A percentile compares a stretch with the other conserved stretches of the same genome.
Conservation (phyloP, 2,888 invertebrate genomes). For the Synanthedon myopaeformis region DNA sequence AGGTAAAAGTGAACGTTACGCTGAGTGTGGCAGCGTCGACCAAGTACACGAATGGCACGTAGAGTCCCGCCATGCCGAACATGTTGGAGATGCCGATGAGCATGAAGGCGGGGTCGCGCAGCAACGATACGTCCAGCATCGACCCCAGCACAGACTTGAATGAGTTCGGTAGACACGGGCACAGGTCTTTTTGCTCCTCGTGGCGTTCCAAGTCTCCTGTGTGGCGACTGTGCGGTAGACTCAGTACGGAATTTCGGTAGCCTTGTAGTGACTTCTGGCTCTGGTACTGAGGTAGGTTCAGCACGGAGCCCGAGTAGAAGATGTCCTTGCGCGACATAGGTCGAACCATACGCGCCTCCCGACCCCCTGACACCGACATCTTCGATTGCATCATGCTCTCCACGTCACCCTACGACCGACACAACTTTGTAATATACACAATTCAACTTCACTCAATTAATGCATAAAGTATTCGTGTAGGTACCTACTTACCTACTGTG, state of each 20-base stretch:
- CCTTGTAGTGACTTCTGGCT: conserved; percentile 91
- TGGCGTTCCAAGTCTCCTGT: conserved; percentile 75
- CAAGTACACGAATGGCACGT: conserved; percentile 96
- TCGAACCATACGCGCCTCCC: conserved; percentile 76
- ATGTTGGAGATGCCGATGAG: conserved; percentile 93
- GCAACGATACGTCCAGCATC: conserved; percentile 90
- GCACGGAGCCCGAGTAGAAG: conserved; percentile 96
- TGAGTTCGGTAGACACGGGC: conserved; percentile 85
- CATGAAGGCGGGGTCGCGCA: conserved; percentile 91
- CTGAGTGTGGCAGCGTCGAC: conserved; percentile 82
- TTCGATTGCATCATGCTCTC: conserved; percentile 80
- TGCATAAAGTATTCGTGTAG: too few species aligned
- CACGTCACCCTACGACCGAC: conserved; percentile 58
- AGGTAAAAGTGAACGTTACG: conserved; percentile 54
- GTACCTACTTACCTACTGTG: too few species aligned
- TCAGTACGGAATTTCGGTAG: conserved; percentile 91
- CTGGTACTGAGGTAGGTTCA: conserved; percentile 92
- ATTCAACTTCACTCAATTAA: too few species aligned
- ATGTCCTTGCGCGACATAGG: conserved; percentile 96
- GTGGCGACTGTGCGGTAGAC: conserved; percentile 79
- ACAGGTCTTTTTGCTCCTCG: conserved; percentile 76
- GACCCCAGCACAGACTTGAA: conserved; percentile 86
- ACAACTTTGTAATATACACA: too few species aligned
- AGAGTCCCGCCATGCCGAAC: conserved; percentile 97
- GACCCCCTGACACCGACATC: conserved; percentile 67